Evolutionary conservation across 2,113 vertebrate species (phyloP).

Genomic region (Zosterops borbonicus): DNA sequence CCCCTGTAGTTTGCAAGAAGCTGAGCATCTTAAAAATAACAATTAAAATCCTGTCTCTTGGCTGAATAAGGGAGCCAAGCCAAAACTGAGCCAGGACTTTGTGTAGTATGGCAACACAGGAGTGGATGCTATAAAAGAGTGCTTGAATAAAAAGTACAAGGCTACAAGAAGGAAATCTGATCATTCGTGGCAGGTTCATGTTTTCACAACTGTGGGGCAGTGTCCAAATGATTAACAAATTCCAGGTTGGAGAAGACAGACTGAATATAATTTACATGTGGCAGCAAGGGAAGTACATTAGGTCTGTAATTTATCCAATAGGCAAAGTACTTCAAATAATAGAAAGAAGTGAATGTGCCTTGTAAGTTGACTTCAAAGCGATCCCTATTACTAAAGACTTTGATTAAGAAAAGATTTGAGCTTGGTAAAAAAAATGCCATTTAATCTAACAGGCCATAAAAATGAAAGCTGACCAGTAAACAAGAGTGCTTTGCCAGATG

Average conservation of each 20-base stretch:
- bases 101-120: neutral
- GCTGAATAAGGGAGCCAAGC: neutral
- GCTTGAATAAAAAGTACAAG: neutral
- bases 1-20: conserved; percentile 15
- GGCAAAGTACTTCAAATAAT: neutral
- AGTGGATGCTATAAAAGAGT: neutral
- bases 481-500: neutral
- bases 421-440: neutral
- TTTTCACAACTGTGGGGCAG: too few species aligned
- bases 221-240: too few species aligned
- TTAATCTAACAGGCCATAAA: neutral
- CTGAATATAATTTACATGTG: neutral
- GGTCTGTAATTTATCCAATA: neutral
- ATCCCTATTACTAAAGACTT: neutral
- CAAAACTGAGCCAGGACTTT: neutral
- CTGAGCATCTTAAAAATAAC: neutral
- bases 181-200: neutral
- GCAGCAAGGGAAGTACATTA: neutral
- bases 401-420: neutral
- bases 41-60: neutral
- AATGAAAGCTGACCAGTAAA: neutral
- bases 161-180: neutral
- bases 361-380: neutral
- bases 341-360: neutral
- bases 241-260: too few species aligned